Evolutionary conservation across 2,113 vertebrate genomes (phyloP), one percentile per base, ranked within the genome.

Genomic region (Gymnobelideus leadbeateri): DNA sequence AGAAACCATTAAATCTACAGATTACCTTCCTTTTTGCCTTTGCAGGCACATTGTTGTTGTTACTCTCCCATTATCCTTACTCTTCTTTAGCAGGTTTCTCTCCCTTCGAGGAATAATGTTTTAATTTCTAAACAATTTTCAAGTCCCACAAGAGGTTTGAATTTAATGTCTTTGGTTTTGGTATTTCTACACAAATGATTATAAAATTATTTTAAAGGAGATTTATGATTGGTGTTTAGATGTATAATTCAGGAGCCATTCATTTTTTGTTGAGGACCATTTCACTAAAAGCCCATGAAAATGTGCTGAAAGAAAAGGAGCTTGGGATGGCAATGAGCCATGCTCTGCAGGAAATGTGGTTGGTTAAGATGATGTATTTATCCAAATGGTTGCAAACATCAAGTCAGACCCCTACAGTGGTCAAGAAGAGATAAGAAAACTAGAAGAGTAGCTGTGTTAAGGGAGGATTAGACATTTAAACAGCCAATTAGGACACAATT

Each of bases 401-500:
- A 50, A 97, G 91, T 54, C 89, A 95, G 94, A 84, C 91, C 89
- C 94, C 91, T 90, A 95, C 49, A 96, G 94, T 89, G 91, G 93
- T 49, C 57, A 91, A 94, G 91, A 96, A 50, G 92, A 91, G 96
- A 96, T 10, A 51, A 16, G 93, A 95, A 91, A 95, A 91, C 31
- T 89, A 91, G 91, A 97, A 95, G 89, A 90, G 47, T 51, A 49
- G 89, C 50, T 49, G 46, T 90, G 12, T 50, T 90, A 90, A 49
- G 93, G 92, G 96, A 97, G 97, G 96, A 97, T 95, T 94, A 96
- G 96, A 93, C 96, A 92, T 96, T 98, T 98, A 96, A 93, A 96
- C 96, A 98, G 97, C 97, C 96, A 98, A 97, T 98, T 93, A 97
- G 96, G 93, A 96, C 97, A 96, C 95, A 96, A 97, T 97, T 97